Evolutionary conservation across 1,140 invertebrate species (phyloP).

Genomic region (Drosophila jambulina): DNA sequence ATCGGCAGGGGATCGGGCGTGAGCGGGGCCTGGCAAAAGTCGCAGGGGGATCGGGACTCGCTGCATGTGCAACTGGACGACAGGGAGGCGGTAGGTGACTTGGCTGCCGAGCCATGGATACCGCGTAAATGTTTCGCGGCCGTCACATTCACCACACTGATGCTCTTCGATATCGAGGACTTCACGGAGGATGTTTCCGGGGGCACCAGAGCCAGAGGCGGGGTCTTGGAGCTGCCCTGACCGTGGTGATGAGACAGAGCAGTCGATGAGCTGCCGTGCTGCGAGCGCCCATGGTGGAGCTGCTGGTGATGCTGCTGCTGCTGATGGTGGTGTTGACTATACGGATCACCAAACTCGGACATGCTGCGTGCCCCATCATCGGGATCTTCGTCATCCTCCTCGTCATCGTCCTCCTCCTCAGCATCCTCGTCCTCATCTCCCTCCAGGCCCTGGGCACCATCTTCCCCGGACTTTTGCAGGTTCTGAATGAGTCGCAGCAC

Average conservation of each 20-base stretch:
- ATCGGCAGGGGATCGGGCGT: conserved; percentile 41
- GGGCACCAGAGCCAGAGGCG: conserved; percentile 85
- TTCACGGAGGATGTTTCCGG: conserved; percentile 86
- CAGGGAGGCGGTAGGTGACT: conserved; percentile 45
- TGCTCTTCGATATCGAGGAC: conserved; percentile 86
- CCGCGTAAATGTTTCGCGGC: conserved; percentile 73
- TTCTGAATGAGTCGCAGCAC: conserved; percentile 90
- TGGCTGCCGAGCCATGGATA: conserved; percentile 36
- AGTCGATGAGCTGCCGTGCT: conserved; percentile 21
- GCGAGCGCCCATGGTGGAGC: conserved; percentile 20
- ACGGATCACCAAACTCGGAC: conserved; percentile 32
- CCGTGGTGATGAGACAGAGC: conserved; percentile 23
- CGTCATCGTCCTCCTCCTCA: conserved; percentile 52
- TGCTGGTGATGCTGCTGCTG: conserved; percentile 25
- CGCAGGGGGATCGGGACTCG: conserved; percentile 45
- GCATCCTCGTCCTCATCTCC: conserved; percentile 41
- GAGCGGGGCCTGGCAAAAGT: conserved; percentile 50
- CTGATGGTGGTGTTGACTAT: conserved; percentile 20
- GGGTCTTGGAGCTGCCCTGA: conserved; percentile 64
- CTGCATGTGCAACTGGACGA: conserved; percentile 56
- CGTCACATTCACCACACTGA: conserved; percentile 76
- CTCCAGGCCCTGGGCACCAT: conserved; percentile 34
- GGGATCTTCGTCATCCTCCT: conserved; percentile 48
- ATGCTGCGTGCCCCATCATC: conserved; percentile 46
- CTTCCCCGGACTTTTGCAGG: conserved; percentile 76